Evolutionary conservation across 2,113 vertebrate species (phyloP).

Genomic region (Toxotes jaculatrix): DNA sequence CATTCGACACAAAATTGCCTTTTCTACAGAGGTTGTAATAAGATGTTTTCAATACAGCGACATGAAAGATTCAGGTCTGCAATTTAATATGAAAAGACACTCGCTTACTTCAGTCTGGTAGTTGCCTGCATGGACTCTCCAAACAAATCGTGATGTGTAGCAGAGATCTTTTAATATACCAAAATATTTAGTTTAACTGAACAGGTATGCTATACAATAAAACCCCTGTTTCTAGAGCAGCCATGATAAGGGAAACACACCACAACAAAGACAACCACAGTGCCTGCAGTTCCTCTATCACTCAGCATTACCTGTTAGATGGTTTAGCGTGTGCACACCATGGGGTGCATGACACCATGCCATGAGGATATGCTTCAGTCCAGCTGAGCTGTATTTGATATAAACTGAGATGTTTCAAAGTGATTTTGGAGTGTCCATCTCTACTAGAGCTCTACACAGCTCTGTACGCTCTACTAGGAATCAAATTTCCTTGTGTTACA

Average conservation of each 20-base stretch:
- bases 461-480: conserved; percentile 45
- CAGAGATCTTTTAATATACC: background rate
- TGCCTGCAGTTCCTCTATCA: conserved; percentile 38
- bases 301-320: conserved; percentile 50
- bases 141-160: conserved; percentile 22
- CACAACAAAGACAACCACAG: conserved; percentile 32
- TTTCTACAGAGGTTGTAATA: conserved; percentile 45
- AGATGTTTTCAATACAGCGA: conserved; percentile 45
- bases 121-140: background rate
- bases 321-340: conserved; percentile 12
- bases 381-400: conserved; percentile 51
- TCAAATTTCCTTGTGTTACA: conserved; percentile 71
- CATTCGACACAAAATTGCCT: conserved; percentile 41
- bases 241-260: background rate
- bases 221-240: background rate
- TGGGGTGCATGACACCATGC: conserved; percentile 25
- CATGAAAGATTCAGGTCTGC: conserved; percentile 41
- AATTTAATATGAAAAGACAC: conserved; percentile 45
- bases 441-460: background rate
- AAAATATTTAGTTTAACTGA: conserved; percentile 11
- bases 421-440: conserved; percentile 58
- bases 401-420: conserved; percentile 61
- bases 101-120: background rate
- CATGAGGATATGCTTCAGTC: conserved; percentile 51
- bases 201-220: background rate